Evolutionary conservation across 1,140 invertebrate species (phyloP), one percentile per base, ranked within the genome.

Genomic region (Euwallacea fornicatus): DNA sequence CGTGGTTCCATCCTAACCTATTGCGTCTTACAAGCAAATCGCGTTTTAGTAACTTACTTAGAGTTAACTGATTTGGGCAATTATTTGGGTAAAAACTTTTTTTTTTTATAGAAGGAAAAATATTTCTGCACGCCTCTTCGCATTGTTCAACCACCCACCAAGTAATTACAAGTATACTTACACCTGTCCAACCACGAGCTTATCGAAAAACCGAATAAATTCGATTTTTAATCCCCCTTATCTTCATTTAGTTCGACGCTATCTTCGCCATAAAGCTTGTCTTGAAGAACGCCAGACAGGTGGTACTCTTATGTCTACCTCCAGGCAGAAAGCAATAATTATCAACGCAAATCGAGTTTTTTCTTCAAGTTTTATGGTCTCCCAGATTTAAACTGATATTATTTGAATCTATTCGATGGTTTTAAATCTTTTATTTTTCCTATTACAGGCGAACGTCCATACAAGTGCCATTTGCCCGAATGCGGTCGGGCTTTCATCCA

Each of bases 401-500:
- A 33, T 33, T 33, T 33, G 21, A 33, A 33, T 33, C 21, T 33
- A 33, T 33, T n/a, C 44, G 50, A 42, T 41, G 42, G 13, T 64
- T 46, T 7, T n/a, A 42, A 42, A 61, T 44, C 41, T 42, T 42
- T 50, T 65, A 15, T 33, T 71, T 42, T 61, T 56, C 58, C 47
- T 43, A 21, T 88, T 89, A 44, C 86, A 98, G 96, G 95, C 79
- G 96, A 97, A 85, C 89, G 96, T 76, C 96, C 96, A 8, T 98
- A 98, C 86, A 95, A 96, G 84, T 98, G 96, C 84, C 94, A 97
- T 81, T 86, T 97, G 77, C 93, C 94, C 42, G 95, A 97, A 79
- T 98, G 96, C 83, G 95, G 95, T 33, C 87, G 95, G 76, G 95
- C 95, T 69, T 98, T 98, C 85, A 98, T 98, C 81, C 96, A 98